These are phyloP conservation scores for Macrophya annulata DNA, from an alignment of 2,888 invertebrate genomes.

Conservation along the genomic window DNA sequence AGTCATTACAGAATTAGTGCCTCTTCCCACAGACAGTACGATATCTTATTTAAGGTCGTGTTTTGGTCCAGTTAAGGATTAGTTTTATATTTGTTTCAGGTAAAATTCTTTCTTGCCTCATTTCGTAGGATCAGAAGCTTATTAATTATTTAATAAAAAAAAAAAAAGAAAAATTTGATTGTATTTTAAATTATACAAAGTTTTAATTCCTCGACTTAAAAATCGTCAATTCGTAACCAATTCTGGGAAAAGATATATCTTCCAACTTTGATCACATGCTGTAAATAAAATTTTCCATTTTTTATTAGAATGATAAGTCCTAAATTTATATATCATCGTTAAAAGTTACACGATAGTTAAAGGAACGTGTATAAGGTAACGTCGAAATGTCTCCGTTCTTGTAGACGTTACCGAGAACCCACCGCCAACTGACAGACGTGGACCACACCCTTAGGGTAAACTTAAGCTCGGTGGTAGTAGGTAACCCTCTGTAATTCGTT, in stretches of 20 bases:
- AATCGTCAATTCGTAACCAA: background rate
- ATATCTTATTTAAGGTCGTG: background rate
- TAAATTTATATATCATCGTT: background rate
- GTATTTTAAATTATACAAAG: background rate
- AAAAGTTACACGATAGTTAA: conserved; percentile 26
- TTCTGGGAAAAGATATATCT: background rate
- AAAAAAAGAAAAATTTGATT: no score
- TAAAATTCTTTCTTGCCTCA: no score
- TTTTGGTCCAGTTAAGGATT: background rate
- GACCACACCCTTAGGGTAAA: conserved; percentile 29
- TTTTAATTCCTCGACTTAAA: background rate
- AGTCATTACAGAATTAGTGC: background rate
- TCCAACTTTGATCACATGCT: background rate
- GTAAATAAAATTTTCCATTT: background rate
- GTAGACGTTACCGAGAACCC: conserved; percentile 20
- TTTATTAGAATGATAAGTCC: background rate
- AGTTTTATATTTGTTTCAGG: background rate
- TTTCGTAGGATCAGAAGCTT: background rate
- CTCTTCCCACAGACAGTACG: background rate
- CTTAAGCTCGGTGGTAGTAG: conserved; percentile 27
- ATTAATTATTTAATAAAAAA: background rate
- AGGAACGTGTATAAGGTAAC: conserved; percentile 36
- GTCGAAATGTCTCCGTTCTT: conserved; percentile 35
- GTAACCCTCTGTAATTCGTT: conserved; percentile 50
- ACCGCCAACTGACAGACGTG: background rate